Evolutionary conservation across 2,888 invertebrate species (phyloP).

Genomic region (Dusona sp.): DNA sequence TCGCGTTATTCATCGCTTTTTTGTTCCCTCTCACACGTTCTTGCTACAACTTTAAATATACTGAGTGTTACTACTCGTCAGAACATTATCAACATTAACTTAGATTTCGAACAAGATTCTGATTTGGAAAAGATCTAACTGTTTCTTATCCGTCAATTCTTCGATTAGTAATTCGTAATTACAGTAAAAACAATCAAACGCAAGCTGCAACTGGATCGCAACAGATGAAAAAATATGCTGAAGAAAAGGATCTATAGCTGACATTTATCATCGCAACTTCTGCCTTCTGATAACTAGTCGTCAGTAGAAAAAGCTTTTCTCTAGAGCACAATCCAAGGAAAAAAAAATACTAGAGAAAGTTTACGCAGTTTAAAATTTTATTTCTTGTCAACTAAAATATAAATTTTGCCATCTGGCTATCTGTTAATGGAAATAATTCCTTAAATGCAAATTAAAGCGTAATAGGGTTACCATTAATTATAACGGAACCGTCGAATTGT

Average conservation of each 20-base stretch:
- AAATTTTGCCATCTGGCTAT: not conserved
- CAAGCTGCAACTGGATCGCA: not conserved
- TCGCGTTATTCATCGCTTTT: conserved; percentile 21
- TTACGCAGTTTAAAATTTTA: no score
- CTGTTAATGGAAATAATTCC: not conserved
- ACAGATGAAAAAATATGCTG: not conserved
- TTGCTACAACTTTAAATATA: not conserved
- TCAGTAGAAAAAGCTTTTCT: not conserved
- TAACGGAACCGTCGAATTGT: not conserved
- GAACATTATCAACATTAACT: not conserved
- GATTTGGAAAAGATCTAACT: not conserved
- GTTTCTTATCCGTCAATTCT: not conserved
- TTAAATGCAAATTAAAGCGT: not conserved
- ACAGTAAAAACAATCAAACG: no score
- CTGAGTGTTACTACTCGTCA: not conserved
- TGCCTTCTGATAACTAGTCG: not conserved
- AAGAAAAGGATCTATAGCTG: not conserved
- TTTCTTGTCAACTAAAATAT: no score
- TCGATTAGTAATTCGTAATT: not conserved
- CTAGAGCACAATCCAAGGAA: not conserved
- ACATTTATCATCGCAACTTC: no score
- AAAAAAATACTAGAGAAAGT: no score
- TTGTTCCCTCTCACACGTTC: conserved; percentile 29
- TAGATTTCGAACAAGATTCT: not conserved
- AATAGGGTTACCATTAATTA: not conserved